Base-by-base conservation (phyloP, 2,888 invertebrate species). In the Sisyra nigra region DNA sequence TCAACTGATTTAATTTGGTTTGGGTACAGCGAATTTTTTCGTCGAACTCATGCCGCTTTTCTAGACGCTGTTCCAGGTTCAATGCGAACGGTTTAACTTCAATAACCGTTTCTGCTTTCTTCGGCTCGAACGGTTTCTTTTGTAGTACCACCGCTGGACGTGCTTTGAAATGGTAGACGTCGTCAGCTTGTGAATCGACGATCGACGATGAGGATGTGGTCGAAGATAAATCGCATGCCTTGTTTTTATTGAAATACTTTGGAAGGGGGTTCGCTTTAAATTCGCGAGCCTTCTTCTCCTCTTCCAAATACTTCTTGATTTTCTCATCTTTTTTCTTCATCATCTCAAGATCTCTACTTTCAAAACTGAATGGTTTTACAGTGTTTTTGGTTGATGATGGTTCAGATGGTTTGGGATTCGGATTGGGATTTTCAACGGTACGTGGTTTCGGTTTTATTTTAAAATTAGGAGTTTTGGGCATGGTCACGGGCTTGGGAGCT, bases 251-350 rank as follows among this genome's bases (percentile, higher is more conserved):
- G 3, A 24, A 24, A 50, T 55, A 45, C 46, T 56, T 57, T 1
- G 82, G 82, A 10, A 75, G 55, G 1, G 80, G 80, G 40, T 76
- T 73, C 0, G 84, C 84, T 57, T 76, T 79, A 53, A 85, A 85
- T 49, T 72, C 70, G 1, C 70, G 61, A 1, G 70, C 66, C 55
- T 74, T 71, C 50, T 69, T 75, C 46, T 68, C 65, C 46, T 74
- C 71, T 47, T 76, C 74, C 14, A 74, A 55, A 45, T 68, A 62
- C 57, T 69, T 67, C 48, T 71, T 68, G 7, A 80, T 71, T 50
- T 67, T 67, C 50, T 75, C 69, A 48, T 80, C 75, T 48, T 71
- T 74, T 44, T 68, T 71, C 36, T 65, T 62, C 41, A 66, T 62
- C 19, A 72, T 51, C 44, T 68, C 61, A 53, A 72, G 72, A 56